Evolutionary conservation across 2,888 invertebrate species (phyloP), one percentile per base, ranked within the genome.

Genomic region (Aphidius colemani): DNA sequence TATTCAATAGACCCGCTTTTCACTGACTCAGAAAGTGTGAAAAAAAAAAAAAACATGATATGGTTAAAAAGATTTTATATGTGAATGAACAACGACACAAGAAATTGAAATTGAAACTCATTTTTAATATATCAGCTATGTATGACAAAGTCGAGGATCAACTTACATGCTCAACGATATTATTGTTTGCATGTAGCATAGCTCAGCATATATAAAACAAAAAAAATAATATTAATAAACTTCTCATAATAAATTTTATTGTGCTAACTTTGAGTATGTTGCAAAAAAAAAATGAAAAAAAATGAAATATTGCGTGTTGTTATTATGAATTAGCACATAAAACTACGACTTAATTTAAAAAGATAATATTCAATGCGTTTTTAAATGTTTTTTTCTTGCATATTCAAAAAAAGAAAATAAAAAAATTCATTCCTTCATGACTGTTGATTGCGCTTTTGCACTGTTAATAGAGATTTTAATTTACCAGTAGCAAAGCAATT

Each of bases 391-490:
- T 30, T 30, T 30, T 30, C 3, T 2, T 4, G 5, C 5, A 5
- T 30, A 18, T n/a, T n/a, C n/a, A n/a, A n/a, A 18, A 18, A 18
- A 18, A 18, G 2, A 13, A 13, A 13, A 13, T 13, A 18, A 40
- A 13, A 44, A 5, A 55, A 41, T 55, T 11, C 44, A 50, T 50
- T 59, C 51, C 43, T 50, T 44, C 50, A 43, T 50, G 59, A 41
- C 39, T 44, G 63, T 66, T 69, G 71, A 71, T 71, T 70, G 67
- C 70, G 64, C 66, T 48, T 30, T 62, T 65, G 65, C 69, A 60
- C 66, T 67, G 70, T 64, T 69, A 71, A 72, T 73, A 70, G 71
- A 74, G 73, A 75, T 74, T 72, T 74, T 72, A 72, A 74, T 74
- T 73, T 68, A 30, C 69, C 67, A 65, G 73, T 70, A 70, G 69